Evolutionary conservation across 2,888 invertebrate species (phyloP).

Genomic region (Stramonita haemastoma): DNA sequence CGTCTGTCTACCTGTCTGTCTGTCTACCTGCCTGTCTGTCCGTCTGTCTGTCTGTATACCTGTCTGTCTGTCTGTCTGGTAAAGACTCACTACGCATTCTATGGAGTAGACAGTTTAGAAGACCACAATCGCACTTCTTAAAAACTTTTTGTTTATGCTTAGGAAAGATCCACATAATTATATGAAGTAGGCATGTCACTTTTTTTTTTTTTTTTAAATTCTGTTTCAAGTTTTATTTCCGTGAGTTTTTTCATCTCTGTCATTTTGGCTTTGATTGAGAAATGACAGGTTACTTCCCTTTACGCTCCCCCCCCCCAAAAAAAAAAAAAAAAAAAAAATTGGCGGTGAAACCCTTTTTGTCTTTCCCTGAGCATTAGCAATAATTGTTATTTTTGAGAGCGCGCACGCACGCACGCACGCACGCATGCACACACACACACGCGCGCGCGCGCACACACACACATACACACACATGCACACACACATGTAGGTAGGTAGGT

Average conservation of each 20-base stretch:
- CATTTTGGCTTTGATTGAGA: neutral
- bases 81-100: too few species aligned
- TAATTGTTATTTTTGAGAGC: neutral
- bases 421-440: slow-evolving; percentile 7
- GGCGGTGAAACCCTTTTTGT: neutral
- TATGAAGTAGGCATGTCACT: too few species aligned
- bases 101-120: too few species aligned
- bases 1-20: too few species aligned
- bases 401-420: neutral
- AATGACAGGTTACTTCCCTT: neutral
- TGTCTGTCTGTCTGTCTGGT: too few species aligned
- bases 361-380: neutral
- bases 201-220: too few species aligned
- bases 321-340: neutral
- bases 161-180: too few species aligned
- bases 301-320: neutral
- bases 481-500: neutral
- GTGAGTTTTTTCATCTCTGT: neutral
- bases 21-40: too few species aligned
- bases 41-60: too few species aligned
- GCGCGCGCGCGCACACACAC: neutral
- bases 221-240: neutral
- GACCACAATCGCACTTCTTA: too few species aligned
- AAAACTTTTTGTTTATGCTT: too few species aligned
- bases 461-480: slow-evolving; percentile 2